Evolutionary conservation across 2,888 invertebrate species (phyloP), one percentile per base, ranked within the genome.

Genomic region (Torymus aiolomorphi): DNA sequence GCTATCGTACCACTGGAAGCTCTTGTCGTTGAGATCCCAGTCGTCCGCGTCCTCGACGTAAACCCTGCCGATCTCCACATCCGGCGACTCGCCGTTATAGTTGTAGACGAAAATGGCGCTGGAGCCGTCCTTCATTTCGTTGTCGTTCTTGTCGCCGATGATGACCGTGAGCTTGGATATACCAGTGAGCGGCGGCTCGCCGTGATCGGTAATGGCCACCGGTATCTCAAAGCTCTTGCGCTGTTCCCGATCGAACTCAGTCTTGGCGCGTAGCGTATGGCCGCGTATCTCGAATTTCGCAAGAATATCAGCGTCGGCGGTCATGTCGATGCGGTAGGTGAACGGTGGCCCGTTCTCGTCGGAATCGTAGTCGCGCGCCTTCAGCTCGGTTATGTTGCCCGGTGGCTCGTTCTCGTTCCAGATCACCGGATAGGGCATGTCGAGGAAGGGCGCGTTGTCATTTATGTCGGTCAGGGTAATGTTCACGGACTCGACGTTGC

Each of bases 1-100:
- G 0, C 91, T 91, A 0, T 92, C 91, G 2, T 92, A 91, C 95
- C 96, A 96, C 82, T 92, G 92, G 89, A 98, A 99, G 14, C 92
- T 91, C 91, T 99, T 99, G 90, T 99, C 98, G 0, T 94, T 94
- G 69, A 97, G 91, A 90, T 99, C 99, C 98, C 98, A 99, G 89
- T 99, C 99, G 88, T 99, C 99, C 0, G 94, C 93, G 91, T 99
- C 99, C 62, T 96, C 94, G 0, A 98, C 98, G 91, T 96, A 99
- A 0, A 97, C 97, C 0, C 97, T 93, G 0, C 99, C 99, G 78
- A 99, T 97, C 83, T 95, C 94, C 0, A 95, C 95, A 82, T 95
- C 94, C 0, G 95, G 95, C 0, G 95, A 94, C 84, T 95, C 93
- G 81, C 97, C 97, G 92, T 95, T 95, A 89, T 97, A 99, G 88